Conservation (phyloP, 2,113 vertebrate genomes). For the Tautogolabrus adspersus region DNA sequence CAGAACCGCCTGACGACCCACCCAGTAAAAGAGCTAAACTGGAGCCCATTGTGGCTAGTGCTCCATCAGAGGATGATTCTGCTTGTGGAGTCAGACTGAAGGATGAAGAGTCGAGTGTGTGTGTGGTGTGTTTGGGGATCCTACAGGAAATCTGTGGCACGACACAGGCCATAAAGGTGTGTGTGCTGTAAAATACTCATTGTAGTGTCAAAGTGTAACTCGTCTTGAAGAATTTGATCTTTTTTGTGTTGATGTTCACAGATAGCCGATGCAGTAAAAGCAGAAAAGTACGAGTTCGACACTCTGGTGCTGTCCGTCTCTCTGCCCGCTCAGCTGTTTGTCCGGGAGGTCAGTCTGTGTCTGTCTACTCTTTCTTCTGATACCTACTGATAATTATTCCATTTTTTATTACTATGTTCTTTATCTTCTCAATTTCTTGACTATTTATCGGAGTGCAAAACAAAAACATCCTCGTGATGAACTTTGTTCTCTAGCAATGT, state of each 20-base stretch:
- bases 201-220: neutral
- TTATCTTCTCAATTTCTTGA: too few relatives aligned
- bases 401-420: neutral
- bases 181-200: neutral
- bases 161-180: slow-evolving; percentile 88
- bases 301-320: slow-evolving; percentile 93
- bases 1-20: slow-evolving; percentile 72
- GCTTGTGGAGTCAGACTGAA: neutral
- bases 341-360: slow-evolving; percentile 89
- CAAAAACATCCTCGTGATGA: too few relatives aligned
- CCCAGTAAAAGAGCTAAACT: slow-evolving; percentile 88
- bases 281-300: slow-evolving; percentile 88
- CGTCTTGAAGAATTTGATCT: neutral
- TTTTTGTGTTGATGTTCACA: slow-evolving; percentile 64
- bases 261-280: slow-evolving; percentile 88
- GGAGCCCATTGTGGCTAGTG: slow-evolving; percentile 36
- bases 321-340: slow-evolving; percentile 93
- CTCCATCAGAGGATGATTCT: slow-evolving; percentile 14
- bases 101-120: slow-evolving; percentile 67
- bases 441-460: too few relatives aligned
- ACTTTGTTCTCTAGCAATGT: too few relatives aligned
- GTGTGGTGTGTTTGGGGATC: slow-evolving; percentile 92
- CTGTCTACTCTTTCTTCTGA: neutral
- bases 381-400: neutral
- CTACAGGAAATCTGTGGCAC: slow-evolving; percentile 89